phyloP scores from a whole-genome alignment of 1,140 invertebrate species.

The Paramacrobiotus metropolitanus region DNA sequence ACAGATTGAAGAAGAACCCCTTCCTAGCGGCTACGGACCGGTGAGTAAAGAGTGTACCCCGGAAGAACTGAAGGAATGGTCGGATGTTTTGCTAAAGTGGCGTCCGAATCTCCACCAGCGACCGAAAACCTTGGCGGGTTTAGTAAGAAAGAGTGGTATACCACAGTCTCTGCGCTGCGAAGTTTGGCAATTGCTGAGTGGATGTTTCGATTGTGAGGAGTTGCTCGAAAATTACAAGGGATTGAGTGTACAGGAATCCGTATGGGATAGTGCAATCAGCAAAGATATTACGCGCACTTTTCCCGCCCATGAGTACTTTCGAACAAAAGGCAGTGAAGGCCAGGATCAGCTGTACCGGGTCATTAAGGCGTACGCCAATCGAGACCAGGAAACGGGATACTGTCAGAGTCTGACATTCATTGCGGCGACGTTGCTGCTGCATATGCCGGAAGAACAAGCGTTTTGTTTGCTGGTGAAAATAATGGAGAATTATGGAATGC shows the following conservation, averaged over 20 bases:
- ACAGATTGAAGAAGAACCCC: constrained; percentile 54
- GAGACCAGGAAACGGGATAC: constrained; percentile 90
- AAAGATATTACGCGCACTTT: constrained; percentile 93
- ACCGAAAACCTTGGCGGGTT: constrained; percentile 43
- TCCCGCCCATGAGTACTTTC: constrained; percentile 93
- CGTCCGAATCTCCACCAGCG: constrained; percentile 32
- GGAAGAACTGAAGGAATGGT: constrained; percentile 72
- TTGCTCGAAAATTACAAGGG: constrained; percentile 76
- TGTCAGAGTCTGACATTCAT: constrained; percentile 95
- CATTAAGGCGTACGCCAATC: constrained; percentile 65
- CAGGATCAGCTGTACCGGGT: constrained; percentile 52
- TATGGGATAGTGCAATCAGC: constrained; percentile 70
- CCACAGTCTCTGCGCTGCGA: constrained; percentile 81
- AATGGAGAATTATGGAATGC: constrained; percentile 84
- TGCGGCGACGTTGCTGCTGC: constrained; percentile 72
- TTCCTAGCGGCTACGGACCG: constrained; percentile 79
- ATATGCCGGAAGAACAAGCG: constrained; percentile 99
- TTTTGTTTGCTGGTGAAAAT: constrained; percentile 86
- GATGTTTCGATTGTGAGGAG: constrained; percentile 49
- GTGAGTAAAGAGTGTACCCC: constrained; percentile 88
- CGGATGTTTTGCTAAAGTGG: constrained; percentile 62
- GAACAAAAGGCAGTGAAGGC: constrained; percentile 62
- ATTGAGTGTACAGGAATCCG: constrained; percentile 56
- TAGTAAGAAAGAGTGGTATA: constrained; percentile 58
- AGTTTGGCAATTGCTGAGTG: constrained; percentile 84